Conservation (phyloP, 2,797 vertebrate genomes). For the Neosilurus hyrtlii region DNA sequence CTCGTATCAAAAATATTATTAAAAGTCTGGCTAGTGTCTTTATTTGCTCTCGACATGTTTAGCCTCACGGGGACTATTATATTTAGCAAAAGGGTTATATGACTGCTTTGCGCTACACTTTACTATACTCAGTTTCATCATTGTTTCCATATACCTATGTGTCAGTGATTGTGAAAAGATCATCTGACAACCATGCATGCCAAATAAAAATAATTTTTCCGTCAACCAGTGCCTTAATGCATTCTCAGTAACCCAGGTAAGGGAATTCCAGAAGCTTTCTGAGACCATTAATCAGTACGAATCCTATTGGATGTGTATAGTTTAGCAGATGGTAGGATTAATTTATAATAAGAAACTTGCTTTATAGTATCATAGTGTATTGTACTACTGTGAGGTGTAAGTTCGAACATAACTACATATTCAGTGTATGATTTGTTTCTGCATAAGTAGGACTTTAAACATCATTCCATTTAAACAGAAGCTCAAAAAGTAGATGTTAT, state of each 20-base stretch:
- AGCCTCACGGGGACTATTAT: not conserved
- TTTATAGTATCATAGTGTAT: not conserved
- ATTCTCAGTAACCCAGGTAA: too few relatives aligned
- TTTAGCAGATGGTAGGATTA: not conserved
- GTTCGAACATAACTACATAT: not conserved
- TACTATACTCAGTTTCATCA: not conserved
- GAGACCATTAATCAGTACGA: not conserved
- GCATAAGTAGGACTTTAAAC: too few relatives aligned
- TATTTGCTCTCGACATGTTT: not conserved
- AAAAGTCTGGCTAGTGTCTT: constrained; percentile 10
- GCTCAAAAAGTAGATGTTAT: too few relatives aligned
- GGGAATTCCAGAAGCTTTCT: too few relatives aligned
- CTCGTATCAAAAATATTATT: not conserved
- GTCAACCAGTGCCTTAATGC: too few relatives aligned
- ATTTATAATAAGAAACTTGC: not conserved
- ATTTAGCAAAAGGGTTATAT: not conserved
- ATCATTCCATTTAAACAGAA: too few relatives aligned
- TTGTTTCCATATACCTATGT: not conserved
- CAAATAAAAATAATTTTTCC: not conserved
- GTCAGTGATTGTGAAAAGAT: not conserved
- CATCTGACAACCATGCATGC: not conserved
- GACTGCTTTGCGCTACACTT: not conserved
- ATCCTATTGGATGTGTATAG: not conserved
- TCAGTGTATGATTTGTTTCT: too few relatives aligned
- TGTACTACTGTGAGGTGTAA: not conserved